Evolutionary conservation across 2,113 vertebrate genomes (phyloP).

Genomic region (Anseranas semipalmata): DNA sequence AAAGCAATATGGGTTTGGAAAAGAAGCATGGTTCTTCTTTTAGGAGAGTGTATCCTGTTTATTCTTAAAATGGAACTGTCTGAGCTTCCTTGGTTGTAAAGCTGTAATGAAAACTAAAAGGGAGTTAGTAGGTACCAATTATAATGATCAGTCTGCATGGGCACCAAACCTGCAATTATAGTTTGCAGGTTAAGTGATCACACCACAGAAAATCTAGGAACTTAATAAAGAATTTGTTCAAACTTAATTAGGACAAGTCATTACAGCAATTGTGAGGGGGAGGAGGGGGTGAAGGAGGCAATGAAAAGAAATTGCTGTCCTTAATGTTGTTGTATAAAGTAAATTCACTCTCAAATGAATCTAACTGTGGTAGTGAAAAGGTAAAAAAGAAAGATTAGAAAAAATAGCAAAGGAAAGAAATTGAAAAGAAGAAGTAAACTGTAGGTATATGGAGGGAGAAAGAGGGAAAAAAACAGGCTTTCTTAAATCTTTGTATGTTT

Average conservation of each 20-base stretch:
- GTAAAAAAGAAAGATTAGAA: neutral
- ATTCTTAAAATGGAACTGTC: neutral
- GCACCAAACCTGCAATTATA: constrained; percentile 1
- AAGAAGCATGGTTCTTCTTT: neutral
- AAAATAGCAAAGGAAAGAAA: neutral
- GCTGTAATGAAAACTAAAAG: neutral
- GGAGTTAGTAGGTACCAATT: neutral
- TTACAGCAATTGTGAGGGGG: neutral
- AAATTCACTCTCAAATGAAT: neutral
- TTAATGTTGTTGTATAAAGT: neutral
- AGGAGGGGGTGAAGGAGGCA: neutral
- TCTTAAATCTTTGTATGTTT: neutral
- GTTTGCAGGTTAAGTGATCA: constrained; percentile 28
- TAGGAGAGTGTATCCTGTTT: neutral
- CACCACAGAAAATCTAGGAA: neutral
- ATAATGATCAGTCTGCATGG: neutral
- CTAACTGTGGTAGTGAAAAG: neutral
- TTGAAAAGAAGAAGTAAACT: neutral
- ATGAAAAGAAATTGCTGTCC: neutral
- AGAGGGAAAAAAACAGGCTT: fast-evolving
- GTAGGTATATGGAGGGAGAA: neutral
- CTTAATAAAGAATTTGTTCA: constrained; percentile 14
- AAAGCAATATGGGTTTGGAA: neutral
- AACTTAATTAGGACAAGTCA: constrained; percentile 42
- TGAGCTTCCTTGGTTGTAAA: neutral